These are phyloP conservation scores for Cyprinodon diabolis DNA, from an alignment of 2,797 vertebrate species.

Conservation along the genomic window DNA sequence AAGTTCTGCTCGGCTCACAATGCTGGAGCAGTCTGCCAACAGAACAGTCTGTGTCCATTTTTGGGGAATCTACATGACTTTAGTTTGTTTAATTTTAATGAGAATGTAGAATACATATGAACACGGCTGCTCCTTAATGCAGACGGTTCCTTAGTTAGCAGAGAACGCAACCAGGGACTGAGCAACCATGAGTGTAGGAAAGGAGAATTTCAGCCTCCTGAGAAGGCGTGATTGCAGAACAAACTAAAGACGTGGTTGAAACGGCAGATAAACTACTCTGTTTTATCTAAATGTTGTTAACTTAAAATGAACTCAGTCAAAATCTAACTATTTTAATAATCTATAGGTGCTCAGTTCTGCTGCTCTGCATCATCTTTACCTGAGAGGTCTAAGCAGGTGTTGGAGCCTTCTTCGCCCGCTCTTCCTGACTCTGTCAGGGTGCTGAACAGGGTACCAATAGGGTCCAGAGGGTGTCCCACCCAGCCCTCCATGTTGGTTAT, in stretches of 20 bases:
- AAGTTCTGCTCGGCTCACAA: slow-evolving; percentile 89
- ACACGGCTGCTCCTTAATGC: slow-evolving; percentile 46
- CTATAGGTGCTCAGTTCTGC: not conserved
- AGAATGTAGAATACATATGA: slow-evolving; percentile 54
- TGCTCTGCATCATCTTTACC: slow-evolving; percentile 75
- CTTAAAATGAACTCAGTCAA: not conserved
- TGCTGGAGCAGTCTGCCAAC: slow-evolving; percentile 85
- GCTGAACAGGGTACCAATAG: slow-evolving; percentile 94
- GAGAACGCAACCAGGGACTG: slow-evolving; percentile 47
- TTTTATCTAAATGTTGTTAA: not conserved
- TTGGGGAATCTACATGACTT: slow-evolving; percentile 27
- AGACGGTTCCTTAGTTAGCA: slow-evolving; percentile 58
- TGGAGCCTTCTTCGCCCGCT: slow-evolving; percentile 85
- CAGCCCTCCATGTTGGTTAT: slow-evolving; percentile 96
- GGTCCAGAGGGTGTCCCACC: slow-evolving; percentile 97
- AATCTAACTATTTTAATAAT: not conserved
- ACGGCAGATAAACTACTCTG: slow-evolving; percentile 14
- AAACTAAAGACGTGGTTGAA: slow-evolving; percentile 30
- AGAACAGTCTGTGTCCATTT: slow-evolving; percentile 18
- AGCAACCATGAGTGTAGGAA: slow-evolving; percentile 25
- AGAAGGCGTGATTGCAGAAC: slow-evolving; percentile 1
- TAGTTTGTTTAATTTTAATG: slow-evolving; percentile 50
- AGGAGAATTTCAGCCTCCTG: slow-evolving; percentile 27
- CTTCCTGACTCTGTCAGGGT: slow-evolving; percentile 93
- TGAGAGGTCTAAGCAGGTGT: slow-evolving; percentile 86